Evolutionary conservation across 2,113 vertebrate genomes (phyloP).

Genomic region (Malurus elegans): DNA sequence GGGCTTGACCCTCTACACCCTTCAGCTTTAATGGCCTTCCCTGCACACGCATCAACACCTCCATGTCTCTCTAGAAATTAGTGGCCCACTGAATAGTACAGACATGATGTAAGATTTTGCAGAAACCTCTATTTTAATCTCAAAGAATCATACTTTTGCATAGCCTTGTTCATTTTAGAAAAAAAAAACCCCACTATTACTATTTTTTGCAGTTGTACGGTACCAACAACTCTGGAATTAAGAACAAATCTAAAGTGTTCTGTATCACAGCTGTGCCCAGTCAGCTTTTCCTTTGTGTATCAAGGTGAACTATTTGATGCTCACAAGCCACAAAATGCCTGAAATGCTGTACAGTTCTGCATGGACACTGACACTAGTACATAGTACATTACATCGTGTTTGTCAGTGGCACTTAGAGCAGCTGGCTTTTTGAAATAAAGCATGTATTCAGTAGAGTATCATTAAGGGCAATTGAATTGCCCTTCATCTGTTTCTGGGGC

Average conservation of each 20-base stretch:
- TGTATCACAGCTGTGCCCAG: neutral
- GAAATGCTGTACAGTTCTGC: neutral
- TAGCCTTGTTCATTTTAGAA: neutral
- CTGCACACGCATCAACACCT: neutral
- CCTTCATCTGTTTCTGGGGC: conserved; percentile 27
- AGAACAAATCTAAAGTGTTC: neutral
- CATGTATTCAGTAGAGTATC: neutral
- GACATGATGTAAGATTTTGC: neutral
- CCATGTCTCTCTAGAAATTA: neutral
- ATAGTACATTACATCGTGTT: neutral
- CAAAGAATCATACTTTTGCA: neutral
- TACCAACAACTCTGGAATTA: neutral
- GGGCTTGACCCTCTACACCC: neutral
- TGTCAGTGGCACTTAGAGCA: neutral
- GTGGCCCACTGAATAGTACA: neutral
- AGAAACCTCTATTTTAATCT: neutral
- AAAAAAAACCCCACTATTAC: neutral
- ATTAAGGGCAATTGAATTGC: conserved; percentile 39
- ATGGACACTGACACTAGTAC: neutral
- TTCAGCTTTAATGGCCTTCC: neutral
- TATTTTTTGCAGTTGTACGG: neutral
- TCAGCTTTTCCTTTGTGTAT: neutral
- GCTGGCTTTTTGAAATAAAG: conserved; percentile 16
- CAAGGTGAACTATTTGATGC: neutral
- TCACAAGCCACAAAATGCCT: neutral